Evolutionary conservation across 1,140 invertebrate genomes (phyloP).

Genomic region (Pseudomyrmex sp.): DNA sequence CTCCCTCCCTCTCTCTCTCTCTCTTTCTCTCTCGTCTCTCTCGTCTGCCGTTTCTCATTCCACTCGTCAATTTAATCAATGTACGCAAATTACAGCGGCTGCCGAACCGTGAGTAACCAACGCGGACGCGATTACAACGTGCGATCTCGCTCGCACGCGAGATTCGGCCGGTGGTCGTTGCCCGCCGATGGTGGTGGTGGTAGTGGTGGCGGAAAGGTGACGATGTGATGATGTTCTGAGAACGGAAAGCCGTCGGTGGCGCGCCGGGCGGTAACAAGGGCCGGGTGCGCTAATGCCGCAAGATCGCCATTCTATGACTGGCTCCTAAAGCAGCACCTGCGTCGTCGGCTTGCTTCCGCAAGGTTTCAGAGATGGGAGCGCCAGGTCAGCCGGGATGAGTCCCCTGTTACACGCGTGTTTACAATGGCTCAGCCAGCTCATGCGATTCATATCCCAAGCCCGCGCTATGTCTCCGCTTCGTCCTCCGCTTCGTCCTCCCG

Average conservation of each 20-base stretch:
- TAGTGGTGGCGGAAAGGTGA: too few species aligned
- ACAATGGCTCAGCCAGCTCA: conserved; percentile 81
- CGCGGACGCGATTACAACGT: conserved; percentile 80
- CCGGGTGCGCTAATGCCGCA: conserved; percentile 19
- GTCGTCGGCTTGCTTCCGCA: conserved; percentile 20
- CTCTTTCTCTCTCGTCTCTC: conserved; percentile 57
- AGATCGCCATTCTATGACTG: conserved; percentile 33
- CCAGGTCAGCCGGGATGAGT: conserved; percentile 77
- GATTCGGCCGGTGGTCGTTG: not conserved
- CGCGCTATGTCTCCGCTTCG: conserved; percentile 76
- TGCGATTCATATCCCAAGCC: conserved; percentile 79
- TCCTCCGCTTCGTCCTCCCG: not conserved
- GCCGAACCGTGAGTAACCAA: conserved; percentile 77
- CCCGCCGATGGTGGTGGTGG: not conserved
- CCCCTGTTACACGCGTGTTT: conserved; percentile 83
- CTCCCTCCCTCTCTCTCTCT: conserved; percentile 44
- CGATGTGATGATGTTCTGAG: conserved; percentile 27
- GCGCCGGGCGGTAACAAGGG: conserved; percentile 42
- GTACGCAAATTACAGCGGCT: conserved; percentile 80
- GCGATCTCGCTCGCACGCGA: conserved; percentile 63
- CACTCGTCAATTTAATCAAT: conserved; percentile 81
- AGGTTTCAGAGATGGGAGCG: conserved; percentile 28
- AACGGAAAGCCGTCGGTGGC: conserved; percentile 44
- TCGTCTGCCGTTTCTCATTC: conserved; percentile 58
- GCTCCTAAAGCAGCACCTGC: conserved; percentile 40